These are phyloP conservation scores for Ictalurus punctatus DNA, from an alignment of 2,113 vertebrate genomes.

Conservation along the genomic window DNA sequence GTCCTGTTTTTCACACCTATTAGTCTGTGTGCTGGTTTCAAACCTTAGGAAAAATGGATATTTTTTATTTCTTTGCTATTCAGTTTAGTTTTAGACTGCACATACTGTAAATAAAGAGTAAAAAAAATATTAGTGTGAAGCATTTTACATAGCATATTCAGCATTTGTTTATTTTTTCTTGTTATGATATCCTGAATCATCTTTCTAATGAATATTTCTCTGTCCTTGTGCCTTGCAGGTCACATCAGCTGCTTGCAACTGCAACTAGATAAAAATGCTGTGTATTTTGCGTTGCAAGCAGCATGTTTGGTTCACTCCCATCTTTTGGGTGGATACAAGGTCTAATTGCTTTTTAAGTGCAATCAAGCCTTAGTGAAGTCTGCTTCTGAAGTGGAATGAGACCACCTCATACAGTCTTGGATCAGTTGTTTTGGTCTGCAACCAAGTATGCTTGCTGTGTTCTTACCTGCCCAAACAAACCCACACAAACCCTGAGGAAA, in stretches of 20 bases:
- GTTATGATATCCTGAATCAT: neutral
- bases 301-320: neutral
- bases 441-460: neutral
- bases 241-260: neutral
- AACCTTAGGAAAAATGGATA: neutral
- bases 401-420: neutral
- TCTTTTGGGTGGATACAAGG: neutral
- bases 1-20: neutral
- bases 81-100: too few relatives aligned
- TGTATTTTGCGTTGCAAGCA: neutral
- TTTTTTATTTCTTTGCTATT: neutral
- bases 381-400: neutral
- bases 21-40: neutral
- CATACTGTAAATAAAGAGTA: neutral
- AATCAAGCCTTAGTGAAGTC: neutral
- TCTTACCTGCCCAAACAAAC: neutral
- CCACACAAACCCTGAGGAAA: neutral
- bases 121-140: neutral
- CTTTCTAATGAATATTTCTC: neutral
- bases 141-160: neutral
- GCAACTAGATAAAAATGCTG: neutral
- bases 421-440: neutral
- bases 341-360: neutral
- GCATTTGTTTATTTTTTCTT: neutral
- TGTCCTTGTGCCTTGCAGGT: neutral